phyloP scores from a whole-genome alignment of 2,888 invertebrate genomes.

The Gari tellinella region DNA sequence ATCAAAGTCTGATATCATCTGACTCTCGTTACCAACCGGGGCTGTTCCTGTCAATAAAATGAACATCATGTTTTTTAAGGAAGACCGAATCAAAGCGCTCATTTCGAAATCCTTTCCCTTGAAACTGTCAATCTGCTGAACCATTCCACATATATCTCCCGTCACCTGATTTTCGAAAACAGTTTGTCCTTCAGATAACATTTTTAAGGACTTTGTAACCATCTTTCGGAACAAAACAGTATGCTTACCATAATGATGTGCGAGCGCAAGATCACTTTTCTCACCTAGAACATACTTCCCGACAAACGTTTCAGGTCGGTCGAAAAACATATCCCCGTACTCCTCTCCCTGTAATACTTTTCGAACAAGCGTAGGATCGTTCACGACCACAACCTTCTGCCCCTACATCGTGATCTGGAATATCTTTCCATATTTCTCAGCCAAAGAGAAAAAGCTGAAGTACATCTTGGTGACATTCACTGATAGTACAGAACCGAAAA shows the following conservation, averaged over 20 bases:
- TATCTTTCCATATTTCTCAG: slow-evolving; percentile 13
- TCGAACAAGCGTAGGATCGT: slow-evolving; percentile 17
- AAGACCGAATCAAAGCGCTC: slow-evolving; percentile 18
- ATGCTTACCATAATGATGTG: slow-evolving; percentile 1
- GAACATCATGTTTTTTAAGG: slow-evolving; percentile 27
- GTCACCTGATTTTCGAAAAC: slow-evolving; percentile 13
- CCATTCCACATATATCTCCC: slow-evolving; percentile 21
- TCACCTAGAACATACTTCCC: slow-evolving; percentile 14
- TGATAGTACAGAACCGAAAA: slow-evolving; percentile 12
- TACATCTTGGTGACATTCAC: slow-evolving; percentile 15
- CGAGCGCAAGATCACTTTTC: slow-evolving; percentile 10
- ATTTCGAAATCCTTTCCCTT: slow-evolving; percentile 23
- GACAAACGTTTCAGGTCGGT: slow-evolving; percentile 17
- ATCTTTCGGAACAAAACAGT: slow-evolving; percentile 10
- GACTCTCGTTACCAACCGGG: not conserved
- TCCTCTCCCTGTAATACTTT: slow-evolving; percentile 22
- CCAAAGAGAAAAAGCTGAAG: slow-evolving; percentile 18
- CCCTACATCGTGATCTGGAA: slow-evolving; percentile 24
- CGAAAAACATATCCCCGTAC: slow-evolving; percentile 9
- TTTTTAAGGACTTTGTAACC: slow-evolving; percentile 15
- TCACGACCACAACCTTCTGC: slow-evolving; percentile 23
- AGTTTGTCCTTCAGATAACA: slow-evolving; percentile 1
- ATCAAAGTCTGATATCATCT: slow-evolving; percentile 17
- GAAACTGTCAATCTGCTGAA: not conserved
- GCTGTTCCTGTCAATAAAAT: slow-evolving; percentile 21